Evolutionary conservation across 2,797 vertebrate genomes (phyloP).

Genomic region (Chromobotia macracanthus): DNA sequence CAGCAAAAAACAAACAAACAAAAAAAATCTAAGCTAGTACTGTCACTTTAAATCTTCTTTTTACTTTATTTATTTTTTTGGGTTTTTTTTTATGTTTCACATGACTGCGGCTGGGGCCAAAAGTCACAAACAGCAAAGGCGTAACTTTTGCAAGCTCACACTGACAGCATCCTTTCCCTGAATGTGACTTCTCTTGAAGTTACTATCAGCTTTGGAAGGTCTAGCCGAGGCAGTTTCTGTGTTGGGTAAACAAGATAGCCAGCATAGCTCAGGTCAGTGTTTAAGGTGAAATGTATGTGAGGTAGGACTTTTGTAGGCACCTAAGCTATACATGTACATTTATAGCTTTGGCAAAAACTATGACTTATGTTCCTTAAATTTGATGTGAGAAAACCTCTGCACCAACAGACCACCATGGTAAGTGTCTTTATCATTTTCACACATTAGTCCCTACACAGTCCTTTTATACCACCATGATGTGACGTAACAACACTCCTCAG

Average conservation of each 20-base stretch:
- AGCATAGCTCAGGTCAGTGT: slow-evolving; percentile 12
- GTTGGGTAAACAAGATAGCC: slow-evolving; percentile 31
- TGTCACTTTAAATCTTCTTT: neutral
- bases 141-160: slow-evolving; percentile 18
- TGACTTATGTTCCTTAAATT: neutral
- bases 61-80: slow-evolving; percentile 4
- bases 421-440: neutral
- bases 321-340: neutral
- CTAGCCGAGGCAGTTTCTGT: slow-evolving; percentile 1
- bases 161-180: slow-evolving; percentile 4
- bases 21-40: neutral
- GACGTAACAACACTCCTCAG: slow-evolving; percentile 41
- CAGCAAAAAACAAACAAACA: neutral
- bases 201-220: slow-evolving; percentile 14
- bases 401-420: neutral
- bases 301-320: neutral
- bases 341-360: neutral
- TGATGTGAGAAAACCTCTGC: neutral
- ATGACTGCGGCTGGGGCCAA: slow-evolving; percentile 14
- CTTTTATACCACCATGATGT: slow-evolving; percentile 30
- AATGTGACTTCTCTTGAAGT: slow-evolving; percentile 19
- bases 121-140: slow-evolving; percentile 30
- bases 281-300: slow-evolving; percentile 23
- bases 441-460: no score
- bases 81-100: no score